Base-by-base conservation (phyloP, 2,113 vertebrate species). In the Spermophilus dauricus region DNA sequence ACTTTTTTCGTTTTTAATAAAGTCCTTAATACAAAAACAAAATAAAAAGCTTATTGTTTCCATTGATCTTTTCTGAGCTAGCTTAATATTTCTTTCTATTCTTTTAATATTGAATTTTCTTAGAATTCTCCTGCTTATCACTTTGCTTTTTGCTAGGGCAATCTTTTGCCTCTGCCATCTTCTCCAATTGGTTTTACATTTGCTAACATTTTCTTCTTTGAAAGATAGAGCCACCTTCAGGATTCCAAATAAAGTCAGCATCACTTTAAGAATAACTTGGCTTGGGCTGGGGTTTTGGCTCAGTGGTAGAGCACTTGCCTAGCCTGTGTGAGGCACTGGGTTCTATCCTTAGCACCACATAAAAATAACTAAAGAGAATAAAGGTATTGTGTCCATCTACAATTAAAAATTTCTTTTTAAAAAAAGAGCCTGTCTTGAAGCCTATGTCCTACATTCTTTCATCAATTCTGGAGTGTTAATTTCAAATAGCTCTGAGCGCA, bases 51-150 rank as follows among this genome's bases (percentile, higher is more conserved):
- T 88, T 92, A 88, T 95, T 96, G 87, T 97, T 98, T 98, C 51
- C 91, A 97, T 30, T 97, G 97, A 97, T 98, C 92, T 96, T 89
- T 89, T n/a, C 42, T 91, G 72, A 45, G 97, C 86, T 78, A 45
- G 34, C 61, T 98, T 96, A 96, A 96, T 97, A 97, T 96, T 95
- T 96, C 92, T 94, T 96, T 67, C 70, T 85, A 70, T 70, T 91
- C 17, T 96, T 95, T 90, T 61, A 95, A 95, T 89, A 95, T 45
- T 93, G 26, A 89, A 89, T 89, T 96, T 37, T 95, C 76, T 97
- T 89, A 77, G 45, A 94, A 48, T 10, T 84, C 84, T 45, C 83
- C 76, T 5, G 24, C 32, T 92, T 97, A 83, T 96, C 91, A 96
- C 51, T 95, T 95, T 95, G 63, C 65, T 17, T 89, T 61, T 93